These are phyloP conservation scores for Chymomyza procnemis DNA, from an alignment of 2,888 invertebrate species.

Conservation along the genomic window DNA sequence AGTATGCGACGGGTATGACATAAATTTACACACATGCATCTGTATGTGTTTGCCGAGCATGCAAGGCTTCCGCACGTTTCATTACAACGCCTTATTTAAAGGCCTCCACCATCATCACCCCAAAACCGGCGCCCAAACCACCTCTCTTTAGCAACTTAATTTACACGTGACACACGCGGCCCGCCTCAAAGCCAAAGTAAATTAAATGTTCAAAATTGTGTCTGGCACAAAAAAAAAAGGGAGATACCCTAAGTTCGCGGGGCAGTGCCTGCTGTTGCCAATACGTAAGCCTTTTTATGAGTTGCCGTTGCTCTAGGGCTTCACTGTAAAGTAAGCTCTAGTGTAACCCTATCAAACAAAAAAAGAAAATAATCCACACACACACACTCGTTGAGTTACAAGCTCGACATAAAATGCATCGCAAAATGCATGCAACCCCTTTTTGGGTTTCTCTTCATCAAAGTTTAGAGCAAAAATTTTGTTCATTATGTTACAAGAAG, in stretches of 20 bases:
- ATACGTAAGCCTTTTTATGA: background rate
- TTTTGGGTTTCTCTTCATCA: background rate
- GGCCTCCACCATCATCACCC: constrained; percentile 2
- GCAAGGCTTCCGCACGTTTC: constrained; percentile 73
- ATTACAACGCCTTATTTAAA: constrained; percentile 49
- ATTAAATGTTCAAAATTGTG: constrained; percentile 38
- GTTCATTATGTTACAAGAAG: constrained; percentile 34
- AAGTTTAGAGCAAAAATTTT: constrained; percentile 24
- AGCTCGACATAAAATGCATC: background rate
- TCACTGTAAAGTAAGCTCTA: background rate
- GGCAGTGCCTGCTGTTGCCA: background rate
- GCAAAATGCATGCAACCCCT: background rate
- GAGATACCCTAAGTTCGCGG: background rate
- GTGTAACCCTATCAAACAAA: background rate
- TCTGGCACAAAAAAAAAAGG: background rate
- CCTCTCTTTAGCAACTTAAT: constrained; percentile 57
- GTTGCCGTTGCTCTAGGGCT: background rate
- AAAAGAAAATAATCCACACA: background rate
- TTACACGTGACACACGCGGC: constrained; percentile 63
- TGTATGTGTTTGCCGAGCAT: constrained; percentile 44
- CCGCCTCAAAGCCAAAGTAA: constrained; percentile 29
- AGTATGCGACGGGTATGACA: constrained; percentile 64
- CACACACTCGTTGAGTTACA: background rate
- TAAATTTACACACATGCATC: constrained; percentile 45
- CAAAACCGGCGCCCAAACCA: constrained; percentile 7